These are phyloP conservation scores for Diaperis boleti DNA, from an alignment of 2,888 invertebrate genomes.

Conservation along the genomic window DNA sequence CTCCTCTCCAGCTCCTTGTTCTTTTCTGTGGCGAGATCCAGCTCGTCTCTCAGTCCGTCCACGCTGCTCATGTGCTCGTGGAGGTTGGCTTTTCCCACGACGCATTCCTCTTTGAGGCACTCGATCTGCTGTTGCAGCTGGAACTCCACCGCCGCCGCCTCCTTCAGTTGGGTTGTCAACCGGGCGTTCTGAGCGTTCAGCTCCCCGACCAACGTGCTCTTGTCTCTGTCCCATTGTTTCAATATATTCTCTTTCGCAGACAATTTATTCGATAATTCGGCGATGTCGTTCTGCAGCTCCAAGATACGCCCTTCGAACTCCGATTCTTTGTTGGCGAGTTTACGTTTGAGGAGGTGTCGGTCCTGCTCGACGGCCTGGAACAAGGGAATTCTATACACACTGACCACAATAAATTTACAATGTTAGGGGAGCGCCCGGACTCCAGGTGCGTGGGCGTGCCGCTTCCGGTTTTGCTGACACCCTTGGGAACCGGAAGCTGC, in stretches of 20 bases:
- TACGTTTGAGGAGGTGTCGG: constrained; percentile 87
- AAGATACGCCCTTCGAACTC: constrained; percentile 89
- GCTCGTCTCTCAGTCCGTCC: constrained; percentile 88
- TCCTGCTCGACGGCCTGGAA: constrained; percentile 93
- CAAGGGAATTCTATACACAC: too few species aligned
- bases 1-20: constrained; percentile 85
- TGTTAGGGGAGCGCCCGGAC: background rate
- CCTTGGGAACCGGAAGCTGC: constrained; percentile 11
- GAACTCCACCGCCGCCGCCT: constrained; percentile 84
- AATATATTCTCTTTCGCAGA: constrained; percentile 73
- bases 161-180: constrained; percentile 88
- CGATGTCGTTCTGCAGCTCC: constrained; percentile 91
- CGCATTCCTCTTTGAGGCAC: constrained; percentile 85
- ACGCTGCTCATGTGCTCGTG: constrained; percentile 92
- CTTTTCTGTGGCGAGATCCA: constrained; percentile 85
- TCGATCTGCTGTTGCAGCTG: constrained; percentile 85
- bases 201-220: constrained; percentile 82
- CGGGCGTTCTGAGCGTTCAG: constrained; percentile 85
- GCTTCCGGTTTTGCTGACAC: constrained; percentile 5
- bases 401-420: too few species aligned
- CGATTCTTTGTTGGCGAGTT: constrained; percentile 86
- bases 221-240: constrained; percentile 82
- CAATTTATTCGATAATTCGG: constrained; percentile 82
- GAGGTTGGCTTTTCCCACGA: constrained; percentile 71
- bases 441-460: constrained; percentile 14